phyloP scores from a whole-genome alignment of 2,797 vertebrate species.

The Tokudaia tokunoshimensis region DNA sequence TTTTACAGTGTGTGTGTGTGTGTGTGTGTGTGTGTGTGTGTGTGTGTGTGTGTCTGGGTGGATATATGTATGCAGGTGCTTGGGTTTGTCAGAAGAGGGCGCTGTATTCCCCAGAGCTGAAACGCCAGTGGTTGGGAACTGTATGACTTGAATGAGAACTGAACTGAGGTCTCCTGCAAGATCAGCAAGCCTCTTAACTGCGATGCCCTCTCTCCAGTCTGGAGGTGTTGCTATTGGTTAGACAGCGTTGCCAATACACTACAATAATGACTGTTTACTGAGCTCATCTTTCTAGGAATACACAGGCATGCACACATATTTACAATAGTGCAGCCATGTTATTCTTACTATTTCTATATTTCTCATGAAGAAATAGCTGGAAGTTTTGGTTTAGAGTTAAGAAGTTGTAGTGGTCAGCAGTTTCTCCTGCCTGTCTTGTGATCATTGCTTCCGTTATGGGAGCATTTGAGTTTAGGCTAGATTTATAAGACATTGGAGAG shows the following conservation, averaged over 20 bases:
- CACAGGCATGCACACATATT: background rate
- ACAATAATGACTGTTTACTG: background rate
- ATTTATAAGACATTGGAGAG: background rate
- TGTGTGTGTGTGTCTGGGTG: background rate
- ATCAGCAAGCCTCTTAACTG: background rate
- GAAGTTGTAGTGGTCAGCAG: background rate
- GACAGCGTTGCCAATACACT: background rate
- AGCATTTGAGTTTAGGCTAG: background rate
- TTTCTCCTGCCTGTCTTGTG: background rate
- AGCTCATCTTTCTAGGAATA: constrained; percentile 2
- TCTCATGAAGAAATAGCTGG: background rate
- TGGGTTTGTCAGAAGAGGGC: background rate
- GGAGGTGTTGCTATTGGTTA: background rate
- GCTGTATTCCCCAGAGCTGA: background rate
- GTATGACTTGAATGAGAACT: background rate
- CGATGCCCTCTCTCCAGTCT: background rate
- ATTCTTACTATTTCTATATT: background rate
- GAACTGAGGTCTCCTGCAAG: background rate
- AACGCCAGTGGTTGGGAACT: background rate
- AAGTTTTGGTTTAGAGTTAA: background rate
- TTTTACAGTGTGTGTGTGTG: background rate
- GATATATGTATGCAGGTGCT: background rate
- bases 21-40: background rate
- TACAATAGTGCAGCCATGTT: background rate
- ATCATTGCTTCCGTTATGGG: background rate